These are phyloP conservation scores for Bombus pyrosoma DNA, from an alignment of 1,140 invertebrate species.

Conservation along the genomic window DNA sequence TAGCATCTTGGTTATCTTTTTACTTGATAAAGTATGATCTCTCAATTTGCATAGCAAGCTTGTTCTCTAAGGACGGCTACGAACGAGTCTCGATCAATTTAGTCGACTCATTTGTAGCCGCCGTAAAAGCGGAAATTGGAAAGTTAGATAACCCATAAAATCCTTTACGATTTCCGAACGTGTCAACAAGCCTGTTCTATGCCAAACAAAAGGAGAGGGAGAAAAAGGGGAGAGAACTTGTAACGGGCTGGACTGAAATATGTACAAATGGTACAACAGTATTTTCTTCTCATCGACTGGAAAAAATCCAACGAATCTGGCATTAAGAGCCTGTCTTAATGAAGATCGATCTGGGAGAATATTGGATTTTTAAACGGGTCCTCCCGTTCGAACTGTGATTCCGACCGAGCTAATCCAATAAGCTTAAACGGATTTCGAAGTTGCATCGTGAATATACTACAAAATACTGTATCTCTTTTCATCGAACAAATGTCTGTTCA, in stretches of 20 bases:
- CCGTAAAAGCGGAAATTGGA: neutral
- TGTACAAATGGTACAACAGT: neutral
- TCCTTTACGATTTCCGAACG: neutral
- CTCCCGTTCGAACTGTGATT: constrained; percentile 21
- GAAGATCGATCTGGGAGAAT: constrained; percentile 39
- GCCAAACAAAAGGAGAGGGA: neutral
- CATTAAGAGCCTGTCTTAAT: neutral
- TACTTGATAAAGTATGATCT: too few relatives aligned
- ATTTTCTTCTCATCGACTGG: neutral
- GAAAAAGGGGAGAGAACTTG: too few relatives aligned
- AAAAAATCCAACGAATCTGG: constrained; percentile 2
- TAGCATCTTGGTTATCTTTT: neutral
- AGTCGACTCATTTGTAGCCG: too few relatives aligned
- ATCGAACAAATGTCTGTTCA: neutral
- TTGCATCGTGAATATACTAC: constrained; percentile 12
- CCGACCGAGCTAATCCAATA: constrained; percentile 65
- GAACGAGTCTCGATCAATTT: too few relatives aligned
- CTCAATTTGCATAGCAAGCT: neutral
- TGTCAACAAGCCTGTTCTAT: neutral
- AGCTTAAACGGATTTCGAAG: constrained; percentile 68
- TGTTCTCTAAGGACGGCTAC: neutral
- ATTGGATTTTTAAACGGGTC: constrained; percentile 57
- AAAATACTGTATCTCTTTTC: neutral
- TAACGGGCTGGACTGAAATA: neutral
- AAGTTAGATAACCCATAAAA: neutral